Evolutionary conservation across 2,888 invertebrate species (phyloP), one percentile per base, ranked within the genome.

Genomic region (Tridacna gigas): DNA sequence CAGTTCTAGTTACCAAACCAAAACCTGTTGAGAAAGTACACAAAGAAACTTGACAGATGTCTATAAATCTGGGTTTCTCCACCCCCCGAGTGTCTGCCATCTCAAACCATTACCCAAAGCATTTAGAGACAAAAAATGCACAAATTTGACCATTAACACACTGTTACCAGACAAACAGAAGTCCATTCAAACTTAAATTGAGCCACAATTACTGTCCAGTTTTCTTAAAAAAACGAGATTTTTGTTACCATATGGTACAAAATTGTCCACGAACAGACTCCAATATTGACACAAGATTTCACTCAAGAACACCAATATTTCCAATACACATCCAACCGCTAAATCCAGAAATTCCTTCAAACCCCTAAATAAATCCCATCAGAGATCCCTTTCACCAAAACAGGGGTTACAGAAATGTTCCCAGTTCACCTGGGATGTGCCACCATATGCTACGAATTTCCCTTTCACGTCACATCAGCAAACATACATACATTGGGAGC

Each of bases 401-500:
- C 28, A 45, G 37, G 67, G 37, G n/a, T 25, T 12, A 13, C 47
- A 26, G 12, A 63, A n/a, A 63, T 9, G 13, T 63, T 25, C 25
- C 22, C 15, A 71, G 48, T 25, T 71, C 71, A 71, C 71, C 71
- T 71, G 71, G 51, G 51, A 22, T 12, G n/a, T 71, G 45, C 51
- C 26, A 71, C 71, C 71, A 71, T 71, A 71, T 71, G 71, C 48
- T 71, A 51, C 51, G 26, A 71, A 25, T 71, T 71, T 67, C 37
- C 45, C 51, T 71, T 51, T 71, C 71, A 26, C 71, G 71, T 47
- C 71, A 71, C 71, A 71, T 51, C 71, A 26, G 51, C 71, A 71
- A 71, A 71, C 71, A 71, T 71, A 71, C 71, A 71, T 71, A 71
- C 51, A 71, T 71, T 71, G 71, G 11, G 47, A 51, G 51, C 47